These are phyloP conservation scores for Myiopsitta monachus DNA, from an alignment of 2,113 vertebrate species.

Conservation along the genomic window DNA sequence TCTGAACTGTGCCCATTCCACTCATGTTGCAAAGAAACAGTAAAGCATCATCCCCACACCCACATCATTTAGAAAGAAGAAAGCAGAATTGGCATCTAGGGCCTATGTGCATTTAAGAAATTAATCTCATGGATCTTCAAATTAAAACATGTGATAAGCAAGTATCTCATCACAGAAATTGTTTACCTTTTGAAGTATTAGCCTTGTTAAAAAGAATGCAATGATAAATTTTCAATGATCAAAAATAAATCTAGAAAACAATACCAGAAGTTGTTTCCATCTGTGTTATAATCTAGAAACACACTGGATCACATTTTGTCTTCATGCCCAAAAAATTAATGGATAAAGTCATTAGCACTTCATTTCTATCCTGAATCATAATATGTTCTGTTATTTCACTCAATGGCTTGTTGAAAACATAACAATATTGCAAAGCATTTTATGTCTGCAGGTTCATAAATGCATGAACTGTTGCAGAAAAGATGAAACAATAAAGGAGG, in stretches of 20 bases:
- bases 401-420: background rate
- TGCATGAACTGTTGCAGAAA: slow-evolving; percentile 23
- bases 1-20: background rate
- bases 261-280: background rate
- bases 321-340: background rate
- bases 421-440: background rate
- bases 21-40: background rate
- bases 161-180: background rate
- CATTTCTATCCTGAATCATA: slow-evolving; percentile 49
- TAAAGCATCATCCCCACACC: background rate
- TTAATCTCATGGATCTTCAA: background rate
- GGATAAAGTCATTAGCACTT: background rate
- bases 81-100: background rate
- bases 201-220: background rate
- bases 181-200: background rate
- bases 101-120: background rate
- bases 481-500: background rate
- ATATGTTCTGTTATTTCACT: slow-evolving; percentile 18
- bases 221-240: background rate
- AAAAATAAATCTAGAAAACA: background rate
- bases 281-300: background rate
- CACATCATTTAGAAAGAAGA: background rate
- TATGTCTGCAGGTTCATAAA: slow-evolving; percentile 29
- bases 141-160: background rate
- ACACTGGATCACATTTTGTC: background rate